Evolutionary conservation across 2,888 invertebrate genomes (phyloP).

Genomic region (Caenorhabditis sp.): DNA sequence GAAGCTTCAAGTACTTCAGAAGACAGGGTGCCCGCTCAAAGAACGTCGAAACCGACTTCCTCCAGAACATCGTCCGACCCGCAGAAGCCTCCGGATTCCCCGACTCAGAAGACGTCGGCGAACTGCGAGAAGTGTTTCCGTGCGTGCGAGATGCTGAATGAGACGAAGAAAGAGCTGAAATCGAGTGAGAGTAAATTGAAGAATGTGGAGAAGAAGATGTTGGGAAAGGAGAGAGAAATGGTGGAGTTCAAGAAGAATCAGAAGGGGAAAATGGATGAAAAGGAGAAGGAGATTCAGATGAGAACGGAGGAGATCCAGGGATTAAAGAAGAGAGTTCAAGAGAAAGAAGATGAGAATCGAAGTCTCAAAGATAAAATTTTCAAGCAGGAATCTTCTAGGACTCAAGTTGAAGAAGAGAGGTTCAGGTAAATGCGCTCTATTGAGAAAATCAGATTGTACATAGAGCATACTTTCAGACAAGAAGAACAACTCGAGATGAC

Average conservation of each 20-base stretch:
- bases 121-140: not conserved
- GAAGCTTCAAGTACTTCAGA: no score
- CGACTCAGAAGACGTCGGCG: not conserved
- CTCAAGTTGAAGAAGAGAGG: not conserved
- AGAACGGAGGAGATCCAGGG: not conserved
- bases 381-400: not conserved
- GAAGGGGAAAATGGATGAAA: not conserved
- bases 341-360: not conserved
- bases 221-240: not conserved
- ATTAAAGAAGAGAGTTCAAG: not conserved
- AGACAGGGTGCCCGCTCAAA: no score
- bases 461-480: no score
- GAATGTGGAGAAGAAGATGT: not conserved
- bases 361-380: not conserved
- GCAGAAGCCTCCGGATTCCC: not conserved
- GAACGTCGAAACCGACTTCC: no score
- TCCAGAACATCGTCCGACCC: no score
- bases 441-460: no score
- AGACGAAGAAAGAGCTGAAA: not conserved
- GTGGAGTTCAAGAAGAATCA: not conserved
- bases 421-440: no score
- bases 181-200: not conserved
- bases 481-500: not conserved
- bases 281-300: not conserved
- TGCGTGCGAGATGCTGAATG: not conserved